phyloP scores from a whole-genome alignment of 1,140 invertebrate genomes.

The Babylonia areolata region DNA sequence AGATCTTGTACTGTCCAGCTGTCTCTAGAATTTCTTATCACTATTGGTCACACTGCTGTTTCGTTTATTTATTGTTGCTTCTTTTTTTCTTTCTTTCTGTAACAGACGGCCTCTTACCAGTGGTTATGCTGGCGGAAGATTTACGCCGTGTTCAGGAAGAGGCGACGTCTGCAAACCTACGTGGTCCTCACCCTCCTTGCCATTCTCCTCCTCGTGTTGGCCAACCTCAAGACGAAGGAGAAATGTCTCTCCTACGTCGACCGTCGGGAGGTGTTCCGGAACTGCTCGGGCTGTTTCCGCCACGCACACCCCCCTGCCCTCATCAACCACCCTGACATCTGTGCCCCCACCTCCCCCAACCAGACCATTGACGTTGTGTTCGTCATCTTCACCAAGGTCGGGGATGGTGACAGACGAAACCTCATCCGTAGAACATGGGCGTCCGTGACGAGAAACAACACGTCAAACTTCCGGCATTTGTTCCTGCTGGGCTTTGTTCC shows the following conservation, averaged over 20 bases:
- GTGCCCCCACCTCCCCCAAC: background rate
- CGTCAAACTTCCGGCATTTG: slow-evolving; percentile 17
- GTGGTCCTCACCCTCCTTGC: too few species aligned
- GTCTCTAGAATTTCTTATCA: too few species aligned
- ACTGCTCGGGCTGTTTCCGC: background rate
- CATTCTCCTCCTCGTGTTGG: too few species aligned
- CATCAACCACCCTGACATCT: background rate
- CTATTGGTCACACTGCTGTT: too few species aligned
- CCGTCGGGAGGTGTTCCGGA: background rate
- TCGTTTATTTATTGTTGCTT: too few species aligned
- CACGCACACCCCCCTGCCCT: background rate
- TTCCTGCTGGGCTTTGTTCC: background rate
- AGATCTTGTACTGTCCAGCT: too few species aligned
- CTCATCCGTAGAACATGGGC: slow-evolving; percentile 22
- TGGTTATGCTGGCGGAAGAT: too few species aligned
- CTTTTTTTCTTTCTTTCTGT: too few species aligned
- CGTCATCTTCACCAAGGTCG: background rate
- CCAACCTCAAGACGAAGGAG: too few species aligned
- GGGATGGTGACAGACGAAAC: background rate
- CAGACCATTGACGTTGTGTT: background rate
- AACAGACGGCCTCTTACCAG: too few species aligned
- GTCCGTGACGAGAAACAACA: slow-evolving; percentile 26
- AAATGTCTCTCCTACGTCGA: background rate
- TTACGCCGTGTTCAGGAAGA: too few species aligned
- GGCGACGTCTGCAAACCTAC: too few species aligned